phyloP scores from a whole-genome alignment of 2,888 invertebrate genomes.

The Eupsilia transversa region DNA sequence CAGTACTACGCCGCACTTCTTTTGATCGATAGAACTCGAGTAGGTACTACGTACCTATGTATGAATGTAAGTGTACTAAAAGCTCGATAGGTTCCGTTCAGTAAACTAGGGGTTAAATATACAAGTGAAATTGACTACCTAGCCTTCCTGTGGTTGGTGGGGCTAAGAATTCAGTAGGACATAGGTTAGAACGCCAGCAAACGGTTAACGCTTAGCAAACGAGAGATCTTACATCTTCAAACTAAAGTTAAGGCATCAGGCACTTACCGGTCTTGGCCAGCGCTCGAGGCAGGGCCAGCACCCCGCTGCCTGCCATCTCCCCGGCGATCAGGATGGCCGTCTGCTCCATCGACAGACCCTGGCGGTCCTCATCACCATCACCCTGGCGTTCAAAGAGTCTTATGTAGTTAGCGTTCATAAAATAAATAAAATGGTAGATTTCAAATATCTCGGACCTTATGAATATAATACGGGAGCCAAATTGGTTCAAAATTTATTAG shows the following conservation, averaged over 20 bases:
- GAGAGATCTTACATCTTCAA: background rate
- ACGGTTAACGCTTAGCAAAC: constrained; percentile 38
- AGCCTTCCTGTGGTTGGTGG: background rate
- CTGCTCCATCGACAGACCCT: constrained; percentile 80
- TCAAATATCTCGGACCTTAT: background rate
- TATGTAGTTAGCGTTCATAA: background rate
- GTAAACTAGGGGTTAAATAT: background rate
- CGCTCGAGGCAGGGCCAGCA: constrained; percentile 92
- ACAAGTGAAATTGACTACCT: background rate
- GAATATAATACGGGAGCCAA: background rate
- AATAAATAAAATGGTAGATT: background rate
- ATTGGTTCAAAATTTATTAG: background rate
- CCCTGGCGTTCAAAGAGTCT: constrained; percentile 34
- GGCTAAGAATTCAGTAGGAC: background rate
- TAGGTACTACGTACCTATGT: background rate
- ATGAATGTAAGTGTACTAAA: too few relatives aligned
- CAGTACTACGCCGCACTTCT: background rate
- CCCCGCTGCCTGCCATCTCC: constrained; percentile 93
- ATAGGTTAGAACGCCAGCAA: constrained; percentile 25
- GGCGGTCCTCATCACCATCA: constrained; percentile 57
- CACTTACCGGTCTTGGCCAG: constrained; percentile 91
- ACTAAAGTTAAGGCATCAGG: background rate
- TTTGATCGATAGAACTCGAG: background rate
- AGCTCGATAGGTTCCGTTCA: background rate
- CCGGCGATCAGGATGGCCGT: constrained; percentile 92